Conservation (phyloP, 1,140 invertebrate genomes). For the Cataglyphis hispanica region DNA sequence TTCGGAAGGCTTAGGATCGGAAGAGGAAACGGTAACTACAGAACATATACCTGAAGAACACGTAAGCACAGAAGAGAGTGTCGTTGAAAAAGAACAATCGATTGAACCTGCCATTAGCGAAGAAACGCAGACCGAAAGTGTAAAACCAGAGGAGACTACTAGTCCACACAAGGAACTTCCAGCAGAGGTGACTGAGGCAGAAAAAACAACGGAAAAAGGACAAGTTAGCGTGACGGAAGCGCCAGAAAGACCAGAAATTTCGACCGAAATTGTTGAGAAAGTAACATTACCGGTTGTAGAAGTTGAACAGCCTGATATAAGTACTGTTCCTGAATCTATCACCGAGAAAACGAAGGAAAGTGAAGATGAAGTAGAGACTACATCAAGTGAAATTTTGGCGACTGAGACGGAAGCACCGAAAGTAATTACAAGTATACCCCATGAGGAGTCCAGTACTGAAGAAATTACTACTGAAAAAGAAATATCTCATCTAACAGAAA, state of each 20-base stretch:
- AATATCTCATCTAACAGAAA: background rate
- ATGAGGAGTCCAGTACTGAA: constrained; percentile 49
- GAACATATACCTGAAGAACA: constrained; percentile 24
- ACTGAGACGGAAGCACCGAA: constrained; percentile 33
- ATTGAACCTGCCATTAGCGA: constrained; percentile 62
- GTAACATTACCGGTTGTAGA: background rate
- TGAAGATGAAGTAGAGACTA: constrained; percentile 14
- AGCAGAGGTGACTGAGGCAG: constrained; percentile 49
- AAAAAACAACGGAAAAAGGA: constrained; percentile 72
- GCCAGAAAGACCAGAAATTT: constrained; percentile 51
- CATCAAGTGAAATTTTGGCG: constrained; percentile 31
- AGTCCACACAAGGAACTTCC: constrained; percentile 50
- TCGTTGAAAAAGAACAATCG: constrained; percentile 77
- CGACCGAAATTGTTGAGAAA: constrained; percentile 42
- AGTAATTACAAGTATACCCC: background rate
- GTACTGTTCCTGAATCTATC: constrained; percentile 32
- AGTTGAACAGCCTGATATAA: constrained; percentile 19
- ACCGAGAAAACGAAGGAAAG: background rate
- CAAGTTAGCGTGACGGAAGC: constrained; percentile 47
- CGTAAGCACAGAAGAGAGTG: constrained; percentile 50
- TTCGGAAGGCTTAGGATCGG: background rate
- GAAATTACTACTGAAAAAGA: background rate
- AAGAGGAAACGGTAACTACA: constrained; percentile 35
- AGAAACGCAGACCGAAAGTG: constrained; percentile 45
- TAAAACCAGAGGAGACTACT: constrained; percentile 46